These are phyloP conservation scores for Diuraphis noxia DNA, from an alignment of 1,140 invertebrate species.

Conservation along the genomic window DNA sequence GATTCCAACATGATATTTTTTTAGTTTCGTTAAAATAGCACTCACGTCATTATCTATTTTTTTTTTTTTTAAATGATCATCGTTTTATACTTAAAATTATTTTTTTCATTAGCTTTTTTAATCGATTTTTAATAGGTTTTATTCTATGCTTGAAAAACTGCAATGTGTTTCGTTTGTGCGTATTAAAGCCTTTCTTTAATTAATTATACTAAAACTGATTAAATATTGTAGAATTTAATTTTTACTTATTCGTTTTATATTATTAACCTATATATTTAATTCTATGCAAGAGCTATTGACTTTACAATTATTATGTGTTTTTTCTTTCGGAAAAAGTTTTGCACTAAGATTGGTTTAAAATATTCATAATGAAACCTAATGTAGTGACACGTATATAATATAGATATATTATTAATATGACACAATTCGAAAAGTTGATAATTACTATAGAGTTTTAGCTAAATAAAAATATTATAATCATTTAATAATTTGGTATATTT, in stretches of 20 bases:
- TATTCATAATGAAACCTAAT: not conserved
- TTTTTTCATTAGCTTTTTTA: not conserved
- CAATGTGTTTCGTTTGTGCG: not conserved
- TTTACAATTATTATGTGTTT: not conserved
- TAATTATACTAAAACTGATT: not conserved
- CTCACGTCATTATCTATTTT: not conserved
- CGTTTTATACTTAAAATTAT: not conserved
- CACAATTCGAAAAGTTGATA: not conserved
- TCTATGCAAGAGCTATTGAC: not conserved
- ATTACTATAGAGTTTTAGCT: not conserved
- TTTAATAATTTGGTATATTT: not conserved
- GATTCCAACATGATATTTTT: not conserved
- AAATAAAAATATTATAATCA: not conserved
- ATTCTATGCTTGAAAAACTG: not conserved
- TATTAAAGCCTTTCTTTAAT: not conserved
- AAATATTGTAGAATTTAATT: not conserved
- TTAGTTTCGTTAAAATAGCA: not conserved
- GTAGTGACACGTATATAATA: not conserved
- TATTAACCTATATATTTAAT: not conserved
- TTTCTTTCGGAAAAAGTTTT: not conserved
- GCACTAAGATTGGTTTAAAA: not conserved
- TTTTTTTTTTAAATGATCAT: too few relatives aligned
- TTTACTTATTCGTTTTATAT: not conserved
- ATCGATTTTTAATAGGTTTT: not conserved
- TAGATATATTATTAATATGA: not conserved